A percentile compares a stretch with the other conserved stretches of the same genome.
Conservation (phyloP, 2,113 vertebrate species). For the Pomatorhinus ruficollis region DNA sequence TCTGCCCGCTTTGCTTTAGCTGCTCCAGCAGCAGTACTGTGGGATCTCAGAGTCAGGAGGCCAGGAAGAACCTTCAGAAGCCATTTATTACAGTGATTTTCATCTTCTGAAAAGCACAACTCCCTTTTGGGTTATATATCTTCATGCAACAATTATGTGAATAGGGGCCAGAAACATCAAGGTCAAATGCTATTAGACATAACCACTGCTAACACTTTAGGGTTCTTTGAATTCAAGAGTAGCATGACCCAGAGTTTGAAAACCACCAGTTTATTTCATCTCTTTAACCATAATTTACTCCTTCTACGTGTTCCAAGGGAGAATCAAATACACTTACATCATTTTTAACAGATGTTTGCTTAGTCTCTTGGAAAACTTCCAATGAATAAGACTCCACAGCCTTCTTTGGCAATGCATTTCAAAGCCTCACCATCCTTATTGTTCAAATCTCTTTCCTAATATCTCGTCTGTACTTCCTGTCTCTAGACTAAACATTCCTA, state of each 20-base stretch:
- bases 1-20: neutral
- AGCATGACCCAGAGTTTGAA: slow-evolving; percentile 1
- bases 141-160: neutral
- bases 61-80: neutral
- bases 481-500: neutral
- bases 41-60: neutral
- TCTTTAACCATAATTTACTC: slow-evolving; percentile 19
- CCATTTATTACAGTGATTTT: slow-evolving; percentile 9
- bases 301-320: neutral
- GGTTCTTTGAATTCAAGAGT: slow-evolving; percentile 5
- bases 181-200: slow-evolving; percentile 1
- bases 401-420: slow-evolving; percentile 43
- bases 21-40: neutral
- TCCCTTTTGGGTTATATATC: neutral
- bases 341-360: slow-evolving; percentile 52
- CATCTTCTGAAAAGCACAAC: neutral
- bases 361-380: slow-evolving; percentile 29
- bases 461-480: neutral
- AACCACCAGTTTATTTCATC: slow-evolving; percentile 10
- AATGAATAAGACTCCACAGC: neutral
- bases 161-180: neutral
- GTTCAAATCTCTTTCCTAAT: neutral
- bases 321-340: slow-evolving; percentile 26
- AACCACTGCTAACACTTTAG: slow-evolving; percentile 8
- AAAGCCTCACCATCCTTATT: neutral